phyloP scores from a whole-genome alignment of 2,888 invertebrate species.

The Drosophila falleni region DNA sequence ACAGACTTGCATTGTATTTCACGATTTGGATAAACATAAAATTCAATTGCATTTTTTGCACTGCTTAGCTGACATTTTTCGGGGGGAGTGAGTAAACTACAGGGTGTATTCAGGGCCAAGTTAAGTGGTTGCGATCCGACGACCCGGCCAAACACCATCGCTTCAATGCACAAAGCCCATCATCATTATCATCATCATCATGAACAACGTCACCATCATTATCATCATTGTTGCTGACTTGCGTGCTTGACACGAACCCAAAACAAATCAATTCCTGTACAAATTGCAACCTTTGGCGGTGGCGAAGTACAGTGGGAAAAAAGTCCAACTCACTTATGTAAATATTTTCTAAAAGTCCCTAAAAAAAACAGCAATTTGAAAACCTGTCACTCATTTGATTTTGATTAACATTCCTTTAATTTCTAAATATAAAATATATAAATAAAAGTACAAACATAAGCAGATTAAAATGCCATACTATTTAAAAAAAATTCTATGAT shows the following conservation, averaged over 20 bases:
- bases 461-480: no score
- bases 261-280: conserved; percentile 75
- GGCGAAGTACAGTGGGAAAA: not conserved
- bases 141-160: conserved; percentile 34
- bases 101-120: conserved; percentile 49
- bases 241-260: conserved; percentile 62
- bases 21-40: not conserved
- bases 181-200: conserved; percentile 23
- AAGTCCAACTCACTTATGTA: no score
- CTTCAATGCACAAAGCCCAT: conserved; percentile 50
- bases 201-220: conserved; percentile 15
- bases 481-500: no score
- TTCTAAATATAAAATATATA: no score
- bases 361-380: no score
- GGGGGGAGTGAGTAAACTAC: not conserved
- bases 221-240: conserved; percentile 29
- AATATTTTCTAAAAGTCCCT: no score
- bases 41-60: not conserved
- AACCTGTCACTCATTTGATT: no score
- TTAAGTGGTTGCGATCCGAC: conserved; percentile 33
- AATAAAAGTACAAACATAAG: no score
- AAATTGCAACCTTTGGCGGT: conserved; percentile 64
- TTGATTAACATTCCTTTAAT: no score
- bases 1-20: not conserved
- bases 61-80: conserved; percentile 2